phyloP scores from a whole-genome alignment of 2,797 vertebrate genomes.

The Rhynchotus rufescens region DNA sequence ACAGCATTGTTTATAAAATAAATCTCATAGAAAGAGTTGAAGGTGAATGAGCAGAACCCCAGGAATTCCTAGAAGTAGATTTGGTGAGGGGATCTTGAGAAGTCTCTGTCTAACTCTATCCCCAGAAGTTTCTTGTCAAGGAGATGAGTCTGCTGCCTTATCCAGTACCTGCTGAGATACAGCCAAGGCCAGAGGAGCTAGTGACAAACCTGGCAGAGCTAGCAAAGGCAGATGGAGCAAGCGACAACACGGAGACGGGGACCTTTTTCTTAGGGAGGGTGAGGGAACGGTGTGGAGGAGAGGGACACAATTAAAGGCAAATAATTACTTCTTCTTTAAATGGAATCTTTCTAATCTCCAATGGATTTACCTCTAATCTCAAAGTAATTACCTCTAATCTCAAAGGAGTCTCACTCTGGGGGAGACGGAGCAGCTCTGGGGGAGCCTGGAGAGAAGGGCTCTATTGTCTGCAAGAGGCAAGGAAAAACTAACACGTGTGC shows the following conservation, averaged over 20 bases:
- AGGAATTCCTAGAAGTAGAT: neutral
- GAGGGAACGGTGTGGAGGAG: neutral
- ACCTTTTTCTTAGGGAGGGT: neutral
- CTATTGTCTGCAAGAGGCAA: conserved; percentile 52
- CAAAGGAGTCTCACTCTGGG: conserved; percentile 47
- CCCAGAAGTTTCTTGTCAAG: neutral
- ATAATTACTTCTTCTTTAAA: conserved; percentile 74
- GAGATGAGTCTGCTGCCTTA: neutral
- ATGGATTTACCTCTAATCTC: conserved; percentile 72
- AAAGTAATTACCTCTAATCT: conserved; percentile 74
- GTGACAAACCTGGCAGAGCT: rapidly evolving
- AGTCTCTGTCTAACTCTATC: neutral
- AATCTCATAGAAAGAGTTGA: neutral
- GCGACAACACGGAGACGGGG: rapidly evolving
- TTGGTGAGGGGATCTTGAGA: neutral
- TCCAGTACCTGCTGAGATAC: neutral
- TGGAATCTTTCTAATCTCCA: conserved; percentile 59
- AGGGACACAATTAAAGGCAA: conserved; percentile 67
- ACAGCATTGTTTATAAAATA: neutral
- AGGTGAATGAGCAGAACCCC: neutral
- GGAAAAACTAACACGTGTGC: neutral
- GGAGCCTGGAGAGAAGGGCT: conserved; percentile 19
- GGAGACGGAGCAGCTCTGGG: neutral
- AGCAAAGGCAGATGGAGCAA: neutral
- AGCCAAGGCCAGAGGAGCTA: neutral